Conservation (phyloP, 2,113 vertebrate species). For the Halcyon senegalensis region DNA sequence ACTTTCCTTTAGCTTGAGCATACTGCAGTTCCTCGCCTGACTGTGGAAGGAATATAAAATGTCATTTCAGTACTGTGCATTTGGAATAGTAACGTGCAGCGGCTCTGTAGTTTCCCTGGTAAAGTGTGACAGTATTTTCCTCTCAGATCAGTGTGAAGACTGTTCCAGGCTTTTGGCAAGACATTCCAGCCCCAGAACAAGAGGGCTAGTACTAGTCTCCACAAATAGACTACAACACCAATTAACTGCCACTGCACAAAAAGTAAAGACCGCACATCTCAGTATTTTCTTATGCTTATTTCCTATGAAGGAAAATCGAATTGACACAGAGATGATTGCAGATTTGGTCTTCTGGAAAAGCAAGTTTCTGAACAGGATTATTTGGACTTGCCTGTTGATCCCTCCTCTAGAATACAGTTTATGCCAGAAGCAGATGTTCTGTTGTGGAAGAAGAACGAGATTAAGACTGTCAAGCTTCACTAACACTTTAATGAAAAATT, state of each 20-base stretch:
- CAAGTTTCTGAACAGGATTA: background rate
- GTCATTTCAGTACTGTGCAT: background rate
- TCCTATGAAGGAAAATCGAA: background rate
- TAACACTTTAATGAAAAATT: conserved; percentile 40
- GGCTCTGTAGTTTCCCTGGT: background rate
- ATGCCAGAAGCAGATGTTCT: background rate
- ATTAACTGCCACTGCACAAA: background rate
- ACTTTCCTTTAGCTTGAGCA: background rate
- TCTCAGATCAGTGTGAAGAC: background rate
- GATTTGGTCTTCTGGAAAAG: background rate
- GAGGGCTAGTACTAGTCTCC: background rate
- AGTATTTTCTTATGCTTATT: background rate
- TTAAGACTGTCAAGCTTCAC: conserved; percentile 12
- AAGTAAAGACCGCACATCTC: background rate
- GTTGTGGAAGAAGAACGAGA: background rate
- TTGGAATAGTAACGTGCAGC: background rate
- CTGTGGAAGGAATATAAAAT: background rate
- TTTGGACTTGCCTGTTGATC: background rate
- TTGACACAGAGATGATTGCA: background rate
- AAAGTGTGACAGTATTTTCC: background rate
- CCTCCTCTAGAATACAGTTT: background rate
- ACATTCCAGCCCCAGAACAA: background rate
- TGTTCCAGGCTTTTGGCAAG: background rate
- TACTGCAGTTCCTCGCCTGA: background rate
- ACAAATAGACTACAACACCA: background rate